Evolutionary conservation across 2,888 invertebrate species (phyloP).

Genomic region (Drosophila kanekoi): DNA sequence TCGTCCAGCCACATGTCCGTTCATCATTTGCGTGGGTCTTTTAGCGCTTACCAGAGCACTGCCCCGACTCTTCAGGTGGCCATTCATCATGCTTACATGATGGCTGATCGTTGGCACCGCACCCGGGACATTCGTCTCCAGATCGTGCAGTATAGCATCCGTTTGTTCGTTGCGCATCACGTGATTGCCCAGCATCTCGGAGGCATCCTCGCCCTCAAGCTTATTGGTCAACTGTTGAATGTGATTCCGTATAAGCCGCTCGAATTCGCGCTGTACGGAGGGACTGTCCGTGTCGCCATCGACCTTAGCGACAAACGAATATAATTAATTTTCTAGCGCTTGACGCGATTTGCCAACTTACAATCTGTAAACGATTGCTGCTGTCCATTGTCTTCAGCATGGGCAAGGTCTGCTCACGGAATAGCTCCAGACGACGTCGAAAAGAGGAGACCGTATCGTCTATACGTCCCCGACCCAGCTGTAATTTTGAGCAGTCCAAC

Average conservation of each 20-base stretch:
- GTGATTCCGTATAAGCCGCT: conserved; percentile 89
- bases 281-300: conserved; percentile 94
- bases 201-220: conserved; percentile 54
- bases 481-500: conserved; percentile 95
- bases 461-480: conserved; percentile 92
- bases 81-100: conserved; percentile 85
- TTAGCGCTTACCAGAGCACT: conserved; percentile 59
- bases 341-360: conserved; percentile 85
- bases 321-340: background rate
- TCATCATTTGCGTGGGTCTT: conserved; percentile 71
- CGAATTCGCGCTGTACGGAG: conserved; percentile 92
- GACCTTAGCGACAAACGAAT: conserved; percentile 86
- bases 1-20: conserved; percentile 71
- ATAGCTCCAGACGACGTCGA: conserved; percentile 92
- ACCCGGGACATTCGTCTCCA: conserved; percentile 84
- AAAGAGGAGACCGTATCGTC: conserved; percentile 96
- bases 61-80: conserved; percentile 81
- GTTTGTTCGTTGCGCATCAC: conserved; percentile 74
- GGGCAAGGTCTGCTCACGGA: conserved; percentile 94
- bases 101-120: conserved; percentile 85
- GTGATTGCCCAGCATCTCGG: conserved; percentile 41
- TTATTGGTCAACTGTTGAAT: conserved; percentile 87
- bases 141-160: conserved; percentile 83
- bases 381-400: conserved; percentile 95
- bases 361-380: conserved; percentile 92